These are phyloP conservation scores for Rhagonycha lutea DNA, from an alignment of 2,888 invertebrate genomes.

Conservation along the genomic window DNA sequence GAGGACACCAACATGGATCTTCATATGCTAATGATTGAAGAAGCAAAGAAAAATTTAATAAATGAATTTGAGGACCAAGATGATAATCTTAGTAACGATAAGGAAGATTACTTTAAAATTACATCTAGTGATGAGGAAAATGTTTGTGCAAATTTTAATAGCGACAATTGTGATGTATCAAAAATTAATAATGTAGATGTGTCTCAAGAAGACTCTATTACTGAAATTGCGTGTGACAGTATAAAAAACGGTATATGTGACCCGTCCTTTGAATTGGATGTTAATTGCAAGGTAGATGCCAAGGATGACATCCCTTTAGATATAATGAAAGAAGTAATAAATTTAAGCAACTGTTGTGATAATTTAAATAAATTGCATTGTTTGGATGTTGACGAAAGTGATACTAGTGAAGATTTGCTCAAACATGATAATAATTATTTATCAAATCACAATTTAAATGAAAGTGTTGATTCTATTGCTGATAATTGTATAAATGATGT, in stretches of 20 bases:
- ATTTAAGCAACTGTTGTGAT: slow-evolving; percentile 19
- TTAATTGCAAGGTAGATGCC: background rate
- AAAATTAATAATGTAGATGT: slow-evolving; percentile 12
- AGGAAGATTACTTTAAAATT: background rate
- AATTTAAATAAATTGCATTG: slow-evolving; percentile 12
- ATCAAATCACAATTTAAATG: slow-evolving; percentile 5
- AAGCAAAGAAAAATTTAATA: background rate
- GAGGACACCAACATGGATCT: slow-evolving; percentile 16
- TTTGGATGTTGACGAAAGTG: background rate
- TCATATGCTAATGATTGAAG: slow-evolving; percentile 13
- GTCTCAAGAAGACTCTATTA: slow-evolving; percentile 1
- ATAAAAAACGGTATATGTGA: background rate
- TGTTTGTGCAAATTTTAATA: background rate
- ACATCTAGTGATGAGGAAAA: background rate
- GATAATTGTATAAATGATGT: slow-evolving; percentile 5
- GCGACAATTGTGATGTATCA: background rate
- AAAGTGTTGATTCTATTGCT: background rate
- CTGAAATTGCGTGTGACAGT: background rate
- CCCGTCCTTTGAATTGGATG: background rate
- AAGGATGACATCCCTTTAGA: background rate
- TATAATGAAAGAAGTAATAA: slow-evolving; percentile 6
- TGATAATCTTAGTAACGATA: background rate
- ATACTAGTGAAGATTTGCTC: background rate
- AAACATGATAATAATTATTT: slow-evolving; percentile 13
- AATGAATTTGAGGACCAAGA: slow-evolving; percentile 2